Evolutionary conservation across 2,888 invertebrate species (phyloP), one percentile per base, ranked within the genome.

Genomic region (Ypsolopha scabrella): DNA sequence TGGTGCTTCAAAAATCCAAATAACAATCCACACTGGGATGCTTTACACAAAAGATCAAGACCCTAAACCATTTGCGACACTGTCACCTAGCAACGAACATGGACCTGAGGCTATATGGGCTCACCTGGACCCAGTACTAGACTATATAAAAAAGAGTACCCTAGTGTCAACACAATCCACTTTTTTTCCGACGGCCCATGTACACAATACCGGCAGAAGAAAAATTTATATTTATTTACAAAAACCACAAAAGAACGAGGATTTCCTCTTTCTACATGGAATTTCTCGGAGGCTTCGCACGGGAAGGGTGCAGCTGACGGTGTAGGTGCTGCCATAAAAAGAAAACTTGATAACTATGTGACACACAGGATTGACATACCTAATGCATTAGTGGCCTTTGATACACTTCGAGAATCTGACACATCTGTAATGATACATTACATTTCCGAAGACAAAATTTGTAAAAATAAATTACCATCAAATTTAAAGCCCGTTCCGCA

Each of bases 101-200:
- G 46, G 37, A 14, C 24, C 24, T 4, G 24, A 24, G 24, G 53
- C 57, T 2, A 54, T 57, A 14, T 57, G 55, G 57, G 54, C 53
- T 35, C 54, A 57, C 39, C 50, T 57, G 1, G 37, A 50, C 6
- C 55, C 55, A n/a, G 35, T 57, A 33, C 11, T 57, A 7, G 24
- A 47, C 11, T 43, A 50, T 8, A 44, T 55, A 10, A 37, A 14
- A 35, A 13, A 13, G 34, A 44, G 6, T 41, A 51, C 8, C 52
- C 54, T 2, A 7, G 47, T 35, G 38, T 54, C 7, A 37, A 14
- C 9, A 50, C 51, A 2, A 24, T 55, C 1, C 58, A 56, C 41
- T 54, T 54, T 11, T 58, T 50, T 56, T 55, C 58, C 14, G 60
- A 61, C 48, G 60, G 59, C n/a, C 60, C 58, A 10, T 56, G 55